Conservation (phyloP, 2,888 invertebrate species). For the Pammene fasciana region DNA sequence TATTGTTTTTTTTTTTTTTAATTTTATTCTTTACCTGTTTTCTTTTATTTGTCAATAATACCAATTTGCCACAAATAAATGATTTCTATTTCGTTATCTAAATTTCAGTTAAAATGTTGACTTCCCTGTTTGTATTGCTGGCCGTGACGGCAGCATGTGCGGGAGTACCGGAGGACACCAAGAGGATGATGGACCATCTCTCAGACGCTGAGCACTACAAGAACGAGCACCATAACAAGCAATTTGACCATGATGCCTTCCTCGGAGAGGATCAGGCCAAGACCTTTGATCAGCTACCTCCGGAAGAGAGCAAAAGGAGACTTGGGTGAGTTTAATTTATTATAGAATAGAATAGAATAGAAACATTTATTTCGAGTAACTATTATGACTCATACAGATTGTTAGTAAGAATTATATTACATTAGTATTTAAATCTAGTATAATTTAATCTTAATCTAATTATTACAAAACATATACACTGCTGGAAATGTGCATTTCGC, state of each 20-base stretch:
- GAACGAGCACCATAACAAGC: slow-evolving; percentile 91
- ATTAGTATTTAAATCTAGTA: no score
- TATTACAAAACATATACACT: no score
- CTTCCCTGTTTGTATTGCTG: slow-evolving; percentile 65
- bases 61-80: no score
- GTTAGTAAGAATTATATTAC: no score
- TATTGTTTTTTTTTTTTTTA: no score
- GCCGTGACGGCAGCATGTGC: slow-evolving; percentile 72
- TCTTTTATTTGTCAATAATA: no score
- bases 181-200: slow-evolving; percentile 86
- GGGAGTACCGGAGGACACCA: slow-evolving; percentile 87
- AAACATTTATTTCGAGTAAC: no score
- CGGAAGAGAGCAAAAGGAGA: slow-evolving; percentile 96
- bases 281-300: slow-evolving; percentile 95
- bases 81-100: not conserved
- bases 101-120: slow-evolving; percentile 61
- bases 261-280: slow-evolving; percentile 96
- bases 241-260: slow-evolving; percentile 99
- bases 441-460: no score
- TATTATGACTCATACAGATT: no score
- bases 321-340: slow-evolving; percentile 84
- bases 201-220: slow-evolving; percentile 91
- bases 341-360: no score
- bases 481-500: no score
- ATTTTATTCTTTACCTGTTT: no score